Base-by-base conservation (phyloP, 2,888 invertebrate species). In the Byasa hedistus region DNA sequence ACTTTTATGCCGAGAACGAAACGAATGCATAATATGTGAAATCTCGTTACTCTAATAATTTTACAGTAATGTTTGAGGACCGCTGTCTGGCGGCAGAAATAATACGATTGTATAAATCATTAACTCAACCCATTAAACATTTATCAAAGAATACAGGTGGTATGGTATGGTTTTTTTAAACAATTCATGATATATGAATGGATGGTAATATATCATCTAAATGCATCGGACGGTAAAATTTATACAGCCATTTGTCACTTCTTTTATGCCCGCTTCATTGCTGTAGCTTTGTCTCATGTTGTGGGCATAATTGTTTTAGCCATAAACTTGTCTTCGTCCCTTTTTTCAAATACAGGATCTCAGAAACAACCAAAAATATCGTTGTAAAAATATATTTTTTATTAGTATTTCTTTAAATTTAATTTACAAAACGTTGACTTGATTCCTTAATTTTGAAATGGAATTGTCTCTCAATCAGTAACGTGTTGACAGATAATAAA, bases 231-330 rank as follows among this genome's bases (percentile, higher is more conserved):
- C 12, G 55, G 61, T 61, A 61, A 44, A 39, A 61, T 55, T 54
- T 23, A 61, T 55, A 44, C 39, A 24, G 61, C 39, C 24, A 61
- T 61, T 61, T 61, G n/a, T 61, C 55, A 55, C n/a, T 54, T 61
- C 55, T 44, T 55, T 54, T 61, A 61, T 61, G 27, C 19, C 32
- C 36, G 8, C 10, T 22, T 54, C 19, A 10, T 58, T 23, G 27
- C 44, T 27, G 32, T 56, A 17, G 19, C 56, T 27, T 56, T 56
- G 24, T 56, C 27, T 56, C 15, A 27, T 27, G 56, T 56, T 56
- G 24, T 56, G 19, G 27, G 27, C 19, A 56, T 23, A 56, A 56
- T 56, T 56, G 52, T 54, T 54, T 54, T 54, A 54, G 12, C 3
- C 12, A 5, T n/a, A 19, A 48, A 48, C 48, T 48, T n/a, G 19